Percentiles rank a stretch among this genome's conserved stretches.
phyloP scores from a whole-genome alignment of 37 sponge, comb jelly and placozoan species.

The Eunapius fragilis region DNA sequence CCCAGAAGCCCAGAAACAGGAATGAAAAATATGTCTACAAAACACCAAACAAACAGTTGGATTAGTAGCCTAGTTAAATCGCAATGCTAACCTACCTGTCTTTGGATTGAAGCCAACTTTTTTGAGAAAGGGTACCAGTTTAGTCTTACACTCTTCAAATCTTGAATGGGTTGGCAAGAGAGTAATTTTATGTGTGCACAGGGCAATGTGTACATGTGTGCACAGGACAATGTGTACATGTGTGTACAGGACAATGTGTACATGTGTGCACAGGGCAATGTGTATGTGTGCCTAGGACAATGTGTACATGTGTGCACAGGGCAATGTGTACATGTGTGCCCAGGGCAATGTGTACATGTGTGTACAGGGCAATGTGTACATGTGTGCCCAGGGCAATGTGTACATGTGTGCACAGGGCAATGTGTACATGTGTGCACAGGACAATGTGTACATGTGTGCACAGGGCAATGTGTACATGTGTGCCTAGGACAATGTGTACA shows the following conservation, averaged over 20 bases:
- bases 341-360: background rate
- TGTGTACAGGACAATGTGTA: background rate
- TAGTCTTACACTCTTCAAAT: constrained; percentile 92
- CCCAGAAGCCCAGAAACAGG: constrained; percentile 96
- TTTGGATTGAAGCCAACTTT: constrained; percentile 96
- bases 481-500: background rate
- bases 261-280: background rate
- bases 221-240: background rate
- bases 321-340: too few species aligned
- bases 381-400: background rate
- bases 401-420: too few species aligned
- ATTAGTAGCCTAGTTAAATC: background rate
- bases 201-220: background rate
- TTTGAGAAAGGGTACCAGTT: constrained; percentile 94
- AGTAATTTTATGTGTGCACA: too few species aligned
- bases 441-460: background rate
- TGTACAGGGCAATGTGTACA: background rate
- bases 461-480: background rate
- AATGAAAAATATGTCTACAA: constrained; percentile 84
- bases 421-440: too few species aligned
- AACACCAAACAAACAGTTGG: background rate
- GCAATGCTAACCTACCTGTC: constrained; percentile 48
- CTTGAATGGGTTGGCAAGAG: constrained; percentile 22
- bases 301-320: background rate
- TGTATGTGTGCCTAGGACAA: background rate